Percentiles rank a stretch among this genome's conserved stretches.
Conservation (phyloP, 2,797 vertebrate genomes). For the Percopsis omiscomaycus region DNA sequence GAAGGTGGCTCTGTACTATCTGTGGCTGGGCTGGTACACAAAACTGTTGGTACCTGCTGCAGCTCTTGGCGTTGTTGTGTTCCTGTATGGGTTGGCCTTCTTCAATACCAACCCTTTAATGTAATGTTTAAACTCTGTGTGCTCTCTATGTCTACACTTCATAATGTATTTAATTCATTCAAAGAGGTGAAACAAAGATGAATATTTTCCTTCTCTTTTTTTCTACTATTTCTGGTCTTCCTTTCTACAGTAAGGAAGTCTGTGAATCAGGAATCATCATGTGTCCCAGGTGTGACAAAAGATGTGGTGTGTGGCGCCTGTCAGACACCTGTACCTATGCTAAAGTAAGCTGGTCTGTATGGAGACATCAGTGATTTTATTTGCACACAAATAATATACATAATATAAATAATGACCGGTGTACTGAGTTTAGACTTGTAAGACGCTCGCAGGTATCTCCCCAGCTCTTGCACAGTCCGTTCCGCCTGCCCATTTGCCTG, state of each 20-base stretch:
- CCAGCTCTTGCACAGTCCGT: too few species aligned
- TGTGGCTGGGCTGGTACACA: conserved; percentile 95
- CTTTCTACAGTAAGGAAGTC: conserved; percentile 83
- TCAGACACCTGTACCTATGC: conserved; percentile 88
- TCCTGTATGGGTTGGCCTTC: conserved; percentile 81
- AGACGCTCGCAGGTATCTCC: too few species aligned
- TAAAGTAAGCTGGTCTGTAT: conserved; percentile 75
- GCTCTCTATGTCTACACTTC: not conserved
- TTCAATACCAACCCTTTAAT: conserved; percentile 86
- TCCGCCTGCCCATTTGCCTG: too few species aligned
- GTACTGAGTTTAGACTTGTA: not conserved
- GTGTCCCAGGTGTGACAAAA: conserved; percentile 88
- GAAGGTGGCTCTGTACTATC: conserved; percentile 91
- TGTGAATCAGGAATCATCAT: conserved; percentile 83
- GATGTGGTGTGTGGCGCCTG: conserved; percentile 78
- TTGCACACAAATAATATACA: too few species aligned
- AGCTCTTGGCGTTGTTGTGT: conserved; percentile 69
- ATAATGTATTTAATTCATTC: too few species aligned
- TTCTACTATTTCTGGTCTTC: not conserved
- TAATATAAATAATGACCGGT: not conserved
- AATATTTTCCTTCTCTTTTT: not conserved
- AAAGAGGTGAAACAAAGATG: too few species aligned
- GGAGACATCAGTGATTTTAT: too few species aligned
- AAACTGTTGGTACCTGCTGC: conserved; percentile 82
- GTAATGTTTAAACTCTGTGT: conserved; percentile 68